Evolutionary conservation across 2,888 invertebrate species (phyloP), one percentile per base, ranked within the genome.

Genomic region (Rotaria socialis): DNA sequence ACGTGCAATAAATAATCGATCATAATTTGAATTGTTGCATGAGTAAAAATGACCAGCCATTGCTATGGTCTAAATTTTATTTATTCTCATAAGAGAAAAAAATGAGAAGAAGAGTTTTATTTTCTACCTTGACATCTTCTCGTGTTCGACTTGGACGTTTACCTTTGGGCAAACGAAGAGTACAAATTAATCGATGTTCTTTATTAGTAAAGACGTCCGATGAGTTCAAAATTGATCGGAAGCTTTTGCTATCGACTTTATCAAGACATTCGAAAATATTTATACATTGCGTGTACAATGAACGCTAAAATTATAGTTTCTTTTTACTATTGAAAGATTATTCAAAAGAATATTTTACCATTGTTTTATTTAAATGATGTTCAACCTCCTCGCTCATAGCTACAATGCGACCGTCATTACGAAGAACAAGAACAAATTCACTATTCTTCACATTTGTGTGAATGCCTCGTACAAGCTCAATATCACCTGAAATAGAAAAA

Each of bases 1-100:
- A 67, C 67, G 67, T 35, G 67, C 67, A 67, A 67, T 27, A 67
- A 67, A 67, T 67, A 67, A 67, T 14, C 67, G 35, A 67, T 67
- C 67, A 67, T 67, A 67, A 67, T 10, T 35, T 67, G 67, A 14
- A 16, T 67, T 11, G 35, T 67, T 35, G 35, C 67, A 67, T 19
- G 67, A 35, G 35, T 67, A 67, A 27, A 67, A 67, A 19, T 67
- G 67, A 35, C 67, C 67, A 35, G 67, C 35, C 67, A 67, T 19
- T 41, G 67, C 16, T 19, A 67, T 67, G 19, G 67, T 19, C 67
- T 67, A 67, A 5, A 55, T 35, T 67, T 11, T 19, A 19, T 60
- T 14, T 27, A 27, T 27, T 35, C 35, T 4, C 5, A 60, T 60
- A 11, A 27, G 2, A 27, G 27, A 27, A 4, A 7, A 27, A n/a